A percentile compares a stretch with the other conserved stretches of the same genome.
These are phyloP conservation scores for Amiota mariae DNA, from an alignment of 2,888 invertebrate species.

Conservation along the genomic window DNA sequence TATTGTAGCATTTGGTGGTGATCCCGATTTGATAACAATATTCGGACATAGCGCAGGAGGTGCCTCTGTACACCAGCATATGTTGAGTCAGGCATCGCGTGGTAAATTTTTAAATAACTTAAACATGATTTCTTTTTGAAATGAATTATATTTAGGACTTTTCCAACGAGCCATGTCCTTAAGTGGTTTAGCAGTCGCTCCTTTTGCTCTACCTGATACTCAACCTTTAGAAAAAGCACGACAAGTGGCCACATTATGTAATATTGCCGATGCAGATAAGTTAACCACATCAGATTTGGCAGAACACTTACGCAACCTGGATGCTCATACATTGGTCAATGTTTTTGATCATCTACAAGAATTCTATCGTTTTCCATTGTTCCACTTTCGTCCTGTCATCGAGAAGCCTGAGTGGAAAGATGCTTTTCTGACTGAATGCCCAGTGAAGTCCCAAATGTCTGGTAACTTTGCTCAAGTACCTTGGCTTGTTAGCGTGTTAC, in stretches of 20 bases:
- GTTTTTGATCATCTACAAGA: slow-evolving; percentile 72
- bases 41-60: slow-evolving; percentile 74
- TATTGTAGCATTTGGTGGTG: slow-evolving; percentile 73
- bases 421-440: slow-evolving; percentile 73
- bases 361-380: slow-evolving; percentile 73
- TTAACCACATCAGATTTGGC: slow-evolving; percentile 63
- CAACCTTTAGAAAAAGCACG: slow-evolving; percentile 63
- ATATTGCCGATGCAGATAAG: slow-evolving; percentile 55
- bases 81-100: slow-evolving; percentile 72
- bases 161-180: slow-evolving; percentile 73
- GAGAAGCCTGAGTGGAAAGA: slow-evolving; percentile 67
- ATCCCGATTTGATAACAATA: slow-evolving; percentile 72
- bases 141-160: slow-evolving; percentile 53
- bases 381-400: slow-evolving; percentile 70
- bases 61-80: slow-evolving; percentile 72
- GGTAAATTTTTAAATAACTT: slow-evolving; percentile 55
- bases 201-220: slow-evolving; percentile 44
- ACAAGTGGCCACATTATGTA: slow-evolving; percentile 57
- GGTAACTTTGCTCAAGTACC: slow-evolving; percentile 73
- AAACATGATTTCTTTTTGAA: neutral
- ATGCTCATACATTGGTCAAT: slow-evolving; percentile 67
- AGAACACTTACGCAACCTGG: slow-evolving; percentile 68
- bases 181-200: slow-evolving; percentile 72
- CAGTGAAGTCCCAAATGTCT: slow-evolving; percentile 64
- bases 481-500: slow-evolving; percentile 72